Percentiles rank a stretch among this genome's conserved stretches.
phyloP scores from a whole-genome alignment of 2,113 vertebrate species.

The Parus major region DNA sequence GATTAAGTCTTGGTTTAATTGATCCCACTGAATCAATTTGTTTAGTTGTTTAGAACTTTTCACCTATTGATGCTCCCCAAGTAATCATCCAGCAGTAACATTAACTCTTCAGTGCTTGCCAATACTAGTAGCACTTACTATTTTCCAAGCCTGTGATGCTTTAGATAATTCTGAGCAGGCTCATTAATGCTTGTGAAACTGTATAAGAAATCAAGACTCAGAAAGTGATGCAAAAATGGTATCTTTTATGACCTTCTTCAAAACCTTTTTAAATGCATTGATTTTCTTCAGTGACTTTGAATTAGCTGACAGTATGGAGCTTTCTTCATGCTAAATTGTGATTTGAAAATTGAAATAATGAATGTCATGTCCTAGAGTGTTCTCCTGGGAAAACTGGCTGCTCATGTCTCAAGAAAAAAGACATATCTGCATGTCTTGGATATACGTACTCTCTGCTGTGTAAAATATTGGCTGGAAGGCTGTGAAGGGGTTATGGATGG shows the following conservation, averaged over 20 bases:
- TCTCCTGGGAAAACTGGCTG: neutral
- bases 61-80: neutral
- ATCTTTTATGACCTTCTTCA: neutral
- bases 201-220: neutral
- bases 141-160: neutral
- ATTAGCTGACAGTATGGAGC: neutral
- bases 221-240: neutral
- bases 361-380: neutral
- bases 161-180: neutral
- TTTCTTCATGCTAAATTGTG: neutral
- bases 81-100: neutral
- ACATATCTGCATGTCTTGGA: neutral
- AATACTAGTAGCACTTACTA: neutral
- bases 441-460: neutral
- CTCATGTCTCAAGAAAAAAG: neutral
- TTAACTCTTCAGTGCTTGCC: neutral
- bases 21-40: neutral
- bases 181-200: neutral
- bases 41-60: neutral
- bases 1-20: neutral
- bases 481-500: neutral
- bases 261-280: neutral
- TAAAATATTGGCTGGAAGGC: neutral
- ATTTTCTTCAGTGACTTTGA: neutral
- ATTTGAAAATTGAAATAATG: neutral